phyloP scores from a whole-genome alignment of 2,797 vertebrate genomes.

The Australoheros facetus region DNA sequence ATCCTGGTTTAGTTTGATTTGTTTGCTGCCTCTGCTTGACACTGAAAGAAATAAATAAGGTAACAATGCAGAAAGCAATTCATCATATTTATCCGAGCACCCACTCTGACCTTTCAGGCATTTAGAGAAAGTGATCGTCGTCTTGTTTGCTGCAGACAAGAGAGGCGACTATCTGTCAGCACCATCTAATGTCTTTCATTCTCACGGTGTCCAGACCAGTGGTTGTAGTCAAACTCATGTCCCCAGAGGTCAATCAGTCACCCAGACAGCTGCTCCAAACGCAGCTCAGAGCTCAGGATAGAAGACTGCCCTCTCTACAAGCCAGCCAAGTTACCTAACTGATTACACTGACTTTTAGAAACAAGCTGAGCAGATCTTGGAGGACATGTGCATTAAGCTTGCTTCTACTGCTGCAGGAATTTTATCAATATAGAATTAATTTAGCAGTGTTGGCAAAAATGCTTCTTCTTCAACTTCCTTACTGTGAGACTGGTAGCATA shows the following conservation, averaged over 20 bases:
- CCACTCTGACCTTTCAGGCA: slow-evolving; percentile 19
- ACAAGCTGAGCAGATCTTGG: slow-evolving; percentile 17
- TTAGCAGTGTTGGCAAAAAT: neutral
- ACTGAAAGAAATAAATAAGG: slow-evolving; percentile 43
- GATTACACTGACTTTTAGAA: slow-evolving; percentile 38
- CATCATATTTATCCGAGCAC: slow-evolving; percentile 26
- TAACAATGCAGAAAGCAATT: slow-evolving; percentile 14
- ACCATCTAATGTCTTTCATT: slow-evolving; percentile 51
- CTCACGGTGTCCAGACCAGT: slow-evolving; percentile 44
- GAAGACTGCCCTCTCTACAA: slow-evolving; percentile 15
- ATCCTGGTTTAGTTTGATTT: slow-evolving; percentile 26
- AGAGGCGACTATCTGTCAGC: slow-evolving; percentile 66
- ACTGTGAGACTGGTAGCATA: neutral
- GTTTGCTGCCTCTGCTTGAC: slow-evolving; percentile 24
- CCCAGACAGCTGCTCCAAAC: slow-evolving; percentile 48
- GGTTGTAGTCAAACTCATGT: slow-evolving; percentile 46
- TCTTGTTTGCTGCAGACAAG: slow-evolving; percentile 55
- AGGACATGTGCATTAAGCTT: slow-evolving; percentile 11
- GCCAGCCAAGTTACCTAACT: slow-evolving; percentile 31
- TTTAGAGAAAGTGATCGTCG: slow-evolving; percentile 52
- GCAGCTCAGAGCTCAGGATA: slow-evolving; percentile 39
- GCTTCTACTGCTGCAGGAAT: slow-evolving; percentile 1
- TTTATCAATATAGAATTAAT: slow-evolving; percentile 6
- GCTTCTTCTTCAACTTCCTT: neutral
- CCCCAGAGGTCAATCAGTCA: slow-evolving; percentile 68